Evolutionary conservation across 2,888 invertebrate species (phyloP).

Genomic region (Bombylius discolor): DNA sequence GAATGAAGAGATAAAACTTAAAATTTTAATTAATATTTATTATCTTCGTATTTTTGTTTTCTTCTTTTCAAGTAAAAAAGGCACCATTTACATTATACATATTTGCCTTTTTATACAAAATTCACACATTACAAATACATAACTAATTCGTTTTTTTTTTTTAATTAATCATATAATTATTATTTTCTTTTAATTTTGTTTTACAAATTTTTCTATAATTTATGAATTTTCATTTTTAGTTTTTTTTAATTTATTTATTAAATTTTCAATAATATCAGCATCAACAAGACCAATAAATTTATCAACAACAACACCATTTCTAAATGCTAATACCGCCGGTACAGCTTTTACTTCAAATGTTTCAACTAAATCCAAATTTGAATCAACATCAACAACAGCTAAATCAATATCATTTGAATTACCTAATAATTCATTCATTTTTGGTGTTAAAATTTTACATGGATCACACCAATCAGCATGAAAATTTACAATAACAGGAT

Average conservation of each 20-base stretch:
- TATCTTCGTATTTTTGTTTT: too few relatives aligned
- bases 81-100: too few relatives aligned
- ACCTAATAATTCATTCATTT: slow-evolving; percentile 62
- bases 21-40: too few relatives aligned
- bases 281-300: slow-evolving; percentile 81
- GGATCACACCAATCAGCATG: slow-evolving; percentile 89
- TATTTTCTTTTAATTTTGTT: too few relatives aligned
- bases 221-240: slow-evolving; percentile 12
- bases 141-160: too few relatives aligned
- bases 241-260: slow-evolving; percentile 48
- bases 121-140: too few relatives aligned
- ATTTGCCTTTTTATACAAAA: too few relatives aligned
- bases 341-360: slow-evolving; percentile 74
- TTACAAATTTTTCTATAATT: background rate
- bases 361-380: slow-evolving; percentile 67
- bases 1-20: too few relatives aligned
- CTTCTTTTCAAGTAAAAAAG: too few relatives aligned
- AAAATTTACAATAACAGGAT: slow-evolving; percentile 81
- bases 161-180: too few relatives aligned
- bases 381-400: slow-evolving; percentile 71
- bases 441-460: slow-evolving; percentile 74
- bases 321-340: slow-evolving; percentile 68
- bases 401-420: slow-evolving; percentile 59
- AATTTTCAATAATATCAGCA: slow-evolving; percentile 62
- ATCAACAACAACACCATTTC: slow-evolving; percentile 69